Evolutionary conservation across 2,113 vertebrate genomes (phyloP).

Genomic region (Dicaeum eximium): DNA sequence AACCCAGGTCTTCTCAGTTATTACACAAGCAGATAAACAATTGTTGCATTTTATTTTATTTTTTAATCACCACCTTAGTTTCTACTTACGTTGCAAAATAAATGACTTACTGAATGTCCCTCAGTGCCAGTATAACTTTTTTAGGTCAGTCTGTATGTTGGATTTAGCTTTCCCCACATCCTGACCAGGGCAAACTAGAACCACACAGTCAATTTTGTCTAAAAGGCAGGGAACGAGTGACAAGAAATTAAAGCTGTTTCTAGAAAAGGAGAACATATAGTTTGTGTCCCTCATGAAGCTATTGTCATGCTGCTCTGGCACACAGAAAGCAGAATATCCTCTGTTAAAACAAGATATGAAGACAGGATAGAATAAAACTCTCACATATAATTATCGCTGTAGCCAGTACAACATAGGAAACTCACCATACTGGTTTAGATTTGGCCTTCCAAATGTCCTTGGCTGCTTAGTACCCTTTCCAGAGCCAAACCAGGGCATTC

Average conservation of each 20-base stretch:
- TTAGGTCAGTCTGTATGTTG: neutral
- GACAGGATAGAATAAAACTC: neutral
- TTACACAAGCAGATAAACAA: neutral
- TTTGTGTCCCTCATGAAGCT: neutral
- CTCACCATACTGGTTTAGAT: neutral
- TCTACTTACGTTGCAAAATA: neutral
- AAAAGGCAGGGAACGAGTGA: neutral
- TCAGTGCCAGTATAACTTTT: neutral
- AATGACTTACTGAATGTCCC: neutral
- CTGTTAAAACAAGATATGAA: neutral
- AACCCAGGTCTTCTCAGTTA: neutral
- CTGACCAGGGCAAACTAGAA: neutral
- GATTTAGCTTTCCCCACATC: slow-evolving; percentile 36
- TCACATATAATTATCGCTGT: neutral
- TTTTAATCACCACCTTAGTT: neutral
- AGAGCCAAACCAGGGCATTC: slow-evolving; percentile 59
- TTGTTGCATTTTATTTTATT: neutral
- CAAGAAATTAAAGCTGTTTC: neutral
- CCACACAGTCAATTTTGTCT: neutral
- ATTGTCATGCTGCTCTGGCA: neutral
- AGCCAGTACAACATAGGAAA: neutral
- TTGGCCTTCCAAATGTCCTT: slow-evolving; percentile 51
- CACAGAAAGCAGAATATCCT: neutral
- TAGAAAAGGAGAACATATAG: neutral
- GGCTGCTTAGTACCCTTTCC: neutral